A percentile compares a stretch with the other conserved stretches of the same genome.
Evolutionary conservation across 2,797 vertebrate genomes (phyloP).

Genomic region (Geotrypetes seraphini): DNA sequence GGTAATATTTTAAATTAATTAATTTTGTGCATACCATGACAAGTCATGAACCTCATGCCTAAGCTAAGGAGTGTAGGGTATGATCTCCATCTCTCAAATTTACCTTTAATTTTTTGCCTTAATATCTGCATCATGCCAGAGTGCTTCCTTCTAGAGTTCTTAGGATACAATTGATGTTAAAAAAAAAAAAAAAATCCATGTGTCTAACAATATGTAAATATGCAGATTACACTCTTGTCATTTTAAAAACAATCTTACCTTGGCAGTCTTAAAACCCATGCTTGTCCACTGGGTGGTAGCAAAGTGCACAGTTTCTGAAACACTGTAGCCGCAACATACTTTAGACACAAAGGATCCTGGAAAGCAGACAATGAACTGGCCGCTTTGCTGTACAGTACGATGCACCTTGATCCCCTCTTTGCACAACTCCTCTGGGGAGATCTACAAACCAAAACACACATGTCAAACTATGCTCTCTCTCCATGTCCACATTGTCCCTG

Average conservation of each 20-base stretch:
- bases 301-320: constrained; percentile 97
- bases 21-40: too few species aligned
- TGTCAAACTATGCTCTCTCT: too few species aligned
- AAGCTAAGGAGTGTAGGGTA: too few species aligned
- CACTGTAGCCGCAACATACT: constrained; percentile 96
- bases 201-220: accelerated
- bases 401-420: constrained; percentile 93
- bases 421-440: constrained; percentile 94
- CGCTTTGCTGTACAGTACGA: constrained; percentile 90
- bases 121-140: too few species aligned
- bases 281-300: constrained; percentile 97
- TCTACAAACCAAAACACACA: too few species aligned
- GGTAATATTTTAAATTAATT: too few species aligned
- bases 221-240: background rate
- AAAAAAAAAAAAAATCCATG: background rate
- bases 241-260: constrained; percentile 54
- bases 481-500: too few species aligned
- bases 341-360: constrained; percentile 95
- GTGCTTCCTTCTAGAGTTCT: too few species aligned
- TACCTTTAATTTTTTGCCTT: too few species aligned
- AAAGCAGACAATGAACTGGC: constrained; percentile 95
- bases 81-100: too few species aligned
- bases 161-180: too few species aligned
- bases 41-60: too few species aligned
- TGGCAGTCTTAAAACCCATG: constrained; percentile 91